These are phyloP conservation scores for Anguilla obscura DNA, from an alignment of 2,797 vertebrate genomes.

Conservation along the genomic window DNA sequence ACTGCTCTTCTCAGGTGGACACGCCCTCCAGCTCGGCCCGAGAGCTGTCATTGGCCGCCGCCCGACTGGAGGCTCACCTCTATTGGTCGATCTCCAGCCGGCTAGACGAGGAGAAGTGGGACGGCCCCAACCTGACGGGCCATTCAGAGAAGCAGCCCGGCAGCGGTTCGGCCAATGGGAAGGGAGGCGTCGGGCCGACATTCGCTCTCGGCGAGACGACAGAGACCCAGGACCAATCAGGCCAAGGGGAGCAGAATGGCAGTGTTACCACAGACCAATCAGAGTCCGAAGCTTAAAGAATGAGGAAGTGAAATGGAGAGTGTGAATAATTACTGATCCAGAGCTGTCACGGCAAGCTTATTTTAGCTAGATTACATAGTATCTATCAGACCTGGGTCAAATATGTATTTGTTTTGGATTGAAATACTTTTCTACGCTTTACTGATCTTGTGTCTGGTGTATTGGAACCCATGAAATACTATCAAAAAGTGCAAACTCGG, in stretches of 20 bases:
- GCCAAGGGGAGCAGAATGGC: conserved; percentile 74
- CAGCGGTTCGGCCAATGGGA: conserved; percentile 59
- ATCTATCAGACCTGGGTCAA: conserved; percentile 24
- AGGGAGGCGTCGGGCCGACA: conserved; percentile 56
- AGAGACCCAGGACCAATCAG: conserved; percentile 70
- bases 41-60: conserved; percentile 80
- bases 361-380: conserved; percentile 48
- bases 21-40: conserved; percentile 87
- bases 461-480: too few relatives aligned
- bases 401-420: too few relatives aligned
- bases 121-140: conserved; percentile 66
- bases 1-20: conserved; percentile 71
- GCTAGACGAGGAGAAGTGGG: conserved; percentile 82
- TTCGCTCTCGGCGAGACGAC: conserved; percentile 71
- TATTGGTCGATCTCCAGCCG: conserved; percentile 93
- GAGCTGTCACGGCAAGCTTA: conserved; percentile 37
- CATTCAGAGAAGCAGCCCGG: conserved; percentile 58
- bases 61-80: conserved; percentile 85
- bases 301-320: conserved; percentile 45
- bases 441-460: too few relatives aligned
- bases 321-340: conserved; percentile 35
- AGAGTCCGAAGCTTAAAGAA: conserved; percentile 72
- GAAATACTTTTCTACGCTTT: too few relatives aligned
- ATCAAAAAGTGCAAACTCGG: too few relatives aligned
- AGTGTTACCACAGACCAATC: conserved; percentile 75